Base-by-base conservation (phyloP, 2,888 invertebrate genomes). In the Brenthis daphne region DNA sequence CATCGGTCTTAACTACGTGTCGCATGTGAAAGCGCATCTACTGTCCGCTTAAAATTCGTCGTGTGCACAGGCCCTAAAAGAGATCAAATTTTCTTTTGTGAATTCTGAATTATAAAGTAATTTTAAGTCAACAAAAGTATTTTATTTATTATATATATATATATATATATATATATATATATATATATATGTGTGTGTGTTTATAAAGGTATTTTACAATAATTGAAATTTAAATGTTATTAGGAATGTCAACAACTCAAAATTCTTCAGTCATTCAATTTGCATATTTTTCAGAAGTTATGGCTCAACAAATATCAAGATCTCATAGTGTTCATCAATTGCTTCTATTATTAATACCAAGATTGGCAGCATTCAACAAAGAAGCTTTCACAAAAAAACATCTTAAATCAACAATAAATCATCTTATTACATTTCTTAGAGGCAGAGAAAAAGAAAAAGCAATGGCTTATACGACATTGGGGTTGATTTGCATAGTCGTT, bases 291-390 rank as follows among this genome's bases (percentile, higher is more conserved):
- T 79, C 91, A 80, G 95, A 96, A 85, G 96, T 98, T n/a, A 94
- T 99, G 88, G 95, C 95, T 60, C 97, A 98, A 80, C 95, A 97
- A 76, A 93, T 94, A 75, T 96, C 96, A 1, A 95, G 96, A 74
- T 96, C 96, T 68, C 90, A 94, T 0, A 95, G 96, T 89, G 97
- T 99, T 24, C 99, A 99, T 79, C 97, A 97, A 82, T 95, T 97
- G 53, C 89, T 99, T 11, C 94, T 99, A 70, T 95, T 96, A 65
- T 95, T 99, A 69, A 93, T 99, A 75, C 99, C 99, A 0, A 94
- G 99, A 71, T 89, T 99, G 53, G 98, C 98, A 8, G 98, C 99
- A n/a, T 98, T 99, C 79, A 96, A 98, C 82, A 95, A 95, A 67
- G 95, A 96, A 61, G 94, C 94, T 60, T 99, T 98, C 86, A 95